These are phyloP conservation scores for Phrynocephalus guinanensis DNA, from an alignment of 2,797 vertebrate genomes.

Conservation along the genomic window DNA sequence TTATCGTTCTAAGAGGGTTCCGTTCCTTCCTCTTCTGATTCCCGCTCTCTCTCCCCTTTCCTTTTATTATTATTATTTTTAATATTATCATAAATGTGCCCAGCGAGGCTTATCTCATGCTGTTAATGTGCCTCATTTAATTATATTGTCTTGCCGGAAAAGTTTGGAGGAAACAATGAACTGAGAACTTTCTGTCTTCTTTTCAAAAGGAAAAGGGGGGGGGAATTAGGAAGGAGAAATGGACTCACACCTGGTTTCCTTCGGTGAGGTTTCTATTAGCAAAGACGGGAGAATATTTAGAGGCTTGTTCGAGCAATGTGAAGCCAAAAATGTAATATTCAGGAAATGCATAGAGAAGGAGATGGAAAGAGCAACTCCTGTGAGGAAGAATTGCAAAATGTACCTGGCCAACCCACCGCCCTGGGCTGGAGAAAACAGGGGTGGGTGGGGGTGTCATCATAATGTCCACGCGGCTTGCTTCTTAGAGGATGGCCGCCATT, in stretches of 20 bases:
- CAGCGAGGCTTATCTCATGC: slow-evolving; percentile 68
- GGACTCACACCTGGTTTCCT: not conserved
- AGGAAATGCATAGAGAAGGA: too few relatives aligned
- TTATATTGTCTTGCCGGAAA: slow-evolving; percentile 71
- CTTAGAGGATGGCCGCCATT: too few relatives aligned
- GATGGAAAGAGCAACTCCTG: too few relatives aligned
- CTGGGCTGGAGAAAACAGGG: too few relatives aligned
- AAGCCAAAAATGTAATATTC: not conserved
- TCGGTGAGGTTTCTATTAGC: not conserved
- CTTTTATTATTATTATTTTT: slow-evolving; percentile 45
- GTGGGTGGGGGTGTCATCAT: too few relatives aligned
- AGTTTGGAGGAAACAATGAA: slow-evolving; percentile 53
- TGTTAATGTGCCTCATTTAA: slow-evolving; percentile 72
- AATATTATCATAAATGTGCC: slow-evolving; percentile 61
- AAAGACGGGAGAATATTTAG: not conserved
- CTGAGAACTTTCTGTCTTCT: slow-evolving; percentile 46
- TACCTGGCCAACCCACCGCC: too few relatives aligned
- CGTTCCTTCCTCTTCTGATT: slow-evolving; percentile 15
- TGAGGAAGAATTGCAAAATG: too few relatives aligned
- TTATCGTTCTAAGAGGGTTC: slow-evolving; percentile 67
- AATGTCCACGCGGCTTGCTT: too few relatives aligned
- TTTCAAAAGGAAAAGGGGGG: slow-evolving; percentile 17
- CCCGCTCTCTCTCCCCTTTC: not conserved
- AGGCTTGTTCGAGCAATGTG: not conserved
- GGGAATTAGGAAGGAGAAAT: not conserved